Evolutionary conservation across 2,113 vertebrate species (phyloP), one percentile per base, ranked within the genome.

Genomic region (Paracanthobrama guichenoti): DNA sequence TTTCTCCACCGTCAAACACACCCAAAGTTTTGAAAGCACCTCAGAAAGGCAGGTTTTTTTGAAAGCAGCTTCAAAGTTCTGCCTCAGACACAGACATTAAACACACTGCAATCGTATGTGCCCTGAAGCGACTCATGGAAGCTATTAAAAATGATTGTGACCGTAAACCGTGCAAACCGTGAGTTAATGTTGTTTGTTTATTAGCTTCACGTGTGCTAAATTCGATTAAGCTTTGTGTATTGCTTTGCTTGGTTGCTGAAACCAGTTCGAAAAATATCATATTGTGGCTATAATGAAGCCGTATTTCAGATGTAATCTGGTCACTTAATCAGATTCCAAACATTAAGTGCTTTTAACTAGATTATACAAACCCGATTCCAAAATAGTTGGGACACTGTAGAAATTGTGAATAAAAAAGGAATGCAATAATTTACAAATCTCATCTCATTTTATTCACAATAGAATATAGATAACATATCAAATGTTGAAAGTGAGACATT

Each of bases 141-240:
- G 71, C 91, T 90, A 90, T 91, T 85, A 20, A 86, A 90, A 90
- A 88, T 89, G 89, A 92, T 91, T 90, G 89, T 87, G 86, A 86
- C 85, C 86, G 85, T 88, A 60, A 59, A 8, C 31, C n/a, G 75
- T 57, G 53, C 53, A 42, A n/a, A n/a, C 59, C 8, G 31, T 24
- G 31, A n/a, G 5, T 14, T 57, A 77, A 59, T 77, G 26, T 4
- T 28, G n/a, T 26, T 44, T 50, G 14, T 35, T 7, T 53, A 55
- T 77, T 12, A 57, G 48, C 10, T 55, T 8, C 3, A 4, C 48
- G 14, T 10, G 20, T 11, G 46, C 14, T 75, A 20, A 9, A 10
- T n/a, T 75, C 8, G 20, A 75, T 53, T 55, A 35, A 6, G 8
- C 73, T 74, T 48, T 73, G 22, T 24, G 5, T 48, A 7, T 26